Base-by-base conservation (phyloP, 2,797 vertebrate genomes). In the Mus caroli region DNA sequence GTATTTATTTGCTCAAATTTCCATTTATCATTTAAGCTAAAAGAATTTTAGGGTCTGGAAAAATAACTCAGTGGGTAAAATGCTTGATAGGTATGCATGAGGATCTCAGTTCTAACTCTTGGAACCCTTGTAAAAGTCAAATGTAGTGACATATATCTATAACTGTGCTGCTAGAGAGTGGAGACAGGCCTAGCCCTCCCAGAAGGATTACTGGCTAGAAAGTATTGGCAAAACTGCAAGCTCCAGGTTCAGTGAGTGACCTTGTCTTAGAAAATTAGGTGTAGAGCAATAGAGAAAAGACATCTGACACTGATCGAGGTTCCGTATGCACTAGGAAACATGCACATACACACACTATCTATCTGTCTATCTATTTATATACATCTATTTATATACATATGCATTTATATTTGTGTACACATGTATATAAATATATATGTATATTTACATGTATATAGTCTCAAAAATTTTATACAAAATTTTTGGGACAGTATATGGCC, bases 1-100 rank as follows among this genome's bases (percentile, higher is more conserved):
- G 31, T 79, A 71, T 83, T 54, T 90, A 77, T 94, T 91, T 96
- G 75, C 15, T 56, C 40, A 46, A 54, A 91, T 77, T 90, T 87
- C 22, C 4, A 28, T 78, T 77, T 90, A 56, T 71, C 71, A 89
- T 37, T 43, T 93, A 95, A 92, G 17, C 88, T 71, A 31, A 88
- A 96, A 92, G 60, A 88, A 10, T 94, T 60, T 17, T 76, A 76
- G 54, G 54, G 10, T 1, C 52, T 76, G 28, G 52, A 40, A 28
- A 88, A 54, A 88, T 43, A 37, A 22, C 28, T 43, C 26, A 40
- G 85, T 58, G 20, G 17, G 26, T 58, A 43, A 75, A 76, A 58
- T 88, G 46, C 37, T 43, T 43, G 26, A 56, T 76, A 58, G 28
- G 40, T 22, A 22, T 73, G 67, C 15, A 20, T 88, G 54, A 75